Percentiles rank a stretch among this genome's conserved stretches.
These are phyloP conservation scores for Pinctada fucata DNA, from an alignment of 2,888 invertebrate genomes.

Conservation along the genomic window DNA sequence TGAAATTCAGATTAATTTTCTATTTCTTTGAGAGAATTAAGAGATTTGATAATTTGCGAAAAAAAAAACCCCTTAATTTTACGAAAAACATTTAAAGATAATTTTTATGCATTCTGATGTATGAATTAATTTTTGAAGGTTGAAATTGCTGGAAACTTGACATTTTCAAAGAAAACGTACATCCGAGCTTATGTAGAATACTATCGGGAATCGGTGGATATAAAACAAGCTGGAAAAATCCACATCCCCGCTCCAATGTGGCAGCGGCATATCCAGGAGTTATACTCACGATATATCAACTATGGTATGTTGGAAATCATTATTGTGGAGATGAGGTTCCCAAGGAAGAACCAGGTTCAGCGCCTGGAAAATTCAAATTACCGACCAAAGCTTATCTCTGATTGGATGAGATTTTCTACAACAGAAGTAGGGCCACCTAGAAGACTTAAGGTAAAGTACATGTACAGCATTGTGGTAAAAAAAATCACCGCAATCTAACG, in stretches of 20 bases:
- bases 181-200: slow-evolving; percentile 38
- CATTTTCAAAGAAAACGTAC: slow-evolving; percentile 35
- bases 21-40: no score
- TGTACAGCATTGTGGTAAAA: neutral
- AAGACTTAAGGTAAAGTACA: slow-evolving; percentile 41
- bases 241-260: neutral
- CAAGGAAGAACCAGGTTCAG: neutral
- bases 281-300: slow-evolving; percentile 23
- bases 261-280: slow-evolving; percentile 9
- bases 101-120: no score
- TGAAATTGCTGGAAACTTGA: slow-evolving; percentile 36
- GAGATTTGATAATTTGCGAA: no score
- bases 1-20: no score
- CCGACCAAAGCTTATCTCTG: slow-evolving; percentile 39
- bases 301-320: slow-evolving; percentile 35
- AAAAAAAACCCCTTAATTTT: no score
- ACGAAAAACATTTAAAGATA: no score
- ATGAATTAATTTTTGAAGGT: slow-evolving; percentile 20
- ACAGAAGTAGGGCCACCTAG: slow-evolving; percentile 40
- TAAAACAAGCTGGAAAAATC: neutral
- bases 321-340: slow-evolving; percentile 35
- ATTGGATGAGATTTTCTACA: slow-evolving; percentile 41
- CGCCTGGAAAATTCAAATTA: slow-evolving; percentile 6
- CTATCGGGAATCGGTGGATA: slow-evolving; percentile 26
- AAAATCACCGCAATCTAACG: neutral